Conservation (phyloP, 2,797 vertebrate species). For the Naso thynnoides region DNA sequence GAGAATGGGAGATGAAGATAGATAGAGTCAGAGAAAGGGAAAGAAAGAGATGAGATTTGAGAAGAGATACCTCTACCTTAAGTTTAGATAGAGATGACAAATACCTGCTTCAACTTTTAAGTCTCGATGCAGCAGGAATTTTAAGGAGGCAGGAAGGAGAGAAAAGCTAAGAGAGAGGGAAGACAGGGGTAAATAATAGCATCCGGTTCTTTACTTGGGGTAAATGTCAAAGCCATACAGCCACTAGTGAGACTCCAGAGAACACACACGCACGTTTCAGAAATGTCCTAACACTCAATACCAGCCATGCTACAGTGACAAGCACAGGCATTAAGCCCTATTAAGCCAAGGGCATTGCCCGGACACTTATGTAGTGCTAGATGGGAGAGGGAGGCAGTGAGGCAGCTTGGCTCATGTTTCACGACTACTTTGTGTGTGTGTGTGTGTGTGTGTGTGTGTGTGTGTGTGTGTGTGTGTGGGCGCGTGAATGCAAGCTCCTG, state of each 20-base stretch:
- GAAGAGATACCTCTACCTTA: conserved; percentile 58
- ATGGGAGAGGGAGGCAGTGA: conserved; percentile 63
- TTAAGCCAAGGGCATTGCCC: conserved; percentile 76
- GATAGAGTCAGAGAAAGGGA: conserved; percentile 57
- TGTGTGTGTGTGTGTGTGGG: conserved; percentile 37
- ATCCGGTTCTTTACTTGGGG: conserved; percentile 73
- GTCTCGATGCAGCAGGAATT: conserved; percentile 15
- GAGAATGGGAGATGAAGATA: conserved; percentile 64
- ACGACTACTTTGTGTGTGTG: conserved; percentile 52
- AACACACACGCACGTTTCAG: conserved; percentile 65
- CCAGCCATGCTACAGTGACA: conserved; percentile 70
- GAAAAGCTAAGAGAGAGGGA: conserved; percentile 12
- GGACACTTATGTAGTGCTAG: conserved; percentile 69
- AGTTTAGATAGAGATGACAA: conserved; percentile 56
- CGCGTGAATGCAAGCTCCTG: conserved; percentile 24
- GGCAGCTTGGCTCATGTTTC: conserved; percentile 68
- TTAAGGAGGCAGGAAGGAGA: conserved; percentile 13
- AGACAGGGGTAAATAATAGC: conserved; percentile 65
- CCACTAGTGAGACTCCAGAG: conserved; percentile 52
- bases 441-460: conserved; percentile 41
- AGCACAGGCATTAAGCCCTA: conserved; percentile 76
- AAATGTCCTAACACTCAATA: conserved; percentile 70
- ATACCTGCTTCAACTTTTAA: conserved; percentile 42
- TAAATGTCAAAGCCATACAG: conserved; percentile 77
- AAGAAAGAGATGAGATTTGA: conserved; percentile 45